These are phyloP conservation scores for Pachyramphus minor DNA, from an alignment of 2,113 vertebrate species.

Conservation along the genomic window DNA sequence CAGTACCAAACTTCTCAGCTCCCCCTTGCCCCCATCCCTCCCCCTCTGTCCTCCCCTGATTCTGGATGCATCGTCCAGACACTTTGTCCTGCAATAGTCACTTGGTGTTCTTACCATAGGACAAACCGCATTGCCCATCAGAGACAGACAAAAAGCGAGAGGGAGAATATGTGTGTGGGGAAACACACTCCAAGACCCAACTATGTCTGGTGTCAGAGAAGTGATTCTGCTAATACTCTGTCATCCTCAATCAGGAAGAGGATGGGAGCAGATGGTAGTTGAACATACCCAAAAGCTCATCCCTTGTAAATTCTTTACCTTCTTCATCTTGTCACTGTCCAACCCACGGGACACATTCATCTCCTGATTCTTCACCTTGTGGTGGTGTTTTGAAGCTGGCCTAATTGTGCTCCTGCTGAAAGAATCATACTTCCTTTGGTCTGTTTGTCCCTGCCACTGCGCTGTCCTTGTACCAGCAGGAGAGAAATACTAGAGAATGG, in stretches of 20 bases:
- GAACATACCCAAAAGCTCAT: background rate
- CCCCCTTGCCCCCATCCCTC: background rate
- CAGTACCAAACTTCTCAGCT: background rate
- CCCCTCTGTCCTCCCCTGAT: background rate
- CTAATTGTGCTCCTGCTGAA: background rate
- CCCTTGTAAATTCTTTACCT: background rate
- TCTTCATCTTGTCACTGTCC: background rate
- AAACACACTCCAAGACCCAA: background rate
- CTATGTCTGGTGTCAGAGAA: background rate
- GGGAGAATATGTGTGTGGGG: background rate
- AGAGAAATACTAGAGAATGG: background rate
- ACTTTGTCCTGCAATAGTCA: background rate
- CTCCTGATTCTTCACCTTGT: background rate
- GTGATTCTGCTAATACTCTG: background rate
- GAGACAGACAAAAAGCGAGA: background rate
- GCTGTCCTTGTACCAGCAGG: background rate
- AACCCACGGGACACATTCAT: background rate
- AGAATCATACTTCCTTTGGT: background rate
- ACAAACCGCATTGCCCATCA: background rate
- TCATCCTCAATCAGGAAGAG: fast-evolving
- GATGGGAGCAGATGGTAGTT: background rate
- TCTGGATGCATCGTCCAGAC: background rate
- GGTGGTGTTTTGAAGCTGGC: background rate
- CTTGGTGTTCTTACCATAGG: background rate
- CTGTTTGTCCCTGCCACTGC: background rate